These are phyloP conservation scores for Staurois parvus DNA, from an alignment of 2,797 vertebrate species.

Conservation along the genomic window DNA sequence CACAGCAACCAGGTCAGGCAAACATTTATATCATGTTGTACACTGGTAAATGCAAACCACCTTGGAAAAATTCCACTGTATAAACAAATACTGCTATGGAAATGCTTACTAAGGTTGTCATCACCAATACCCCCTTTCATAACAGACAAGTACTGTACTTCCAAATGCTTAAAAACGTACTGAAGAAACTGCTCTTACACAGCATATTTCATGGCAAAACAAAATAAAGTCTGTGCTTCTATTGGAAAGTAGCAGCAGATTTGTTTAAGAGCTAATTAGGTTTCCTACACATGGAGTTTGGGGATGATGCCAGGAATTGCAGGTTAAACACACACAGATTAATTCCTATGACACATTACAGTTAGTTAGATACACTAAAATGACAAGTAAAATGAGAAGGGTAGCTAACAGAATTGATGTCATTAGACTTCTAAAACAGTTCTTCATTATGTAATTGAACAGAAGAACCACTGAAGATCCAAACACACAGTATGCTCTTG, in stretches of 20 bases:
- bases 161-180: not conserved
- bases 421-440: too few relatives aligned
- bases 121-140: not conserved
- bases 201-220: not conserved
- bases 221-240: not conserved
- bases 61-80: not conserved
- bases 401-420: too few relatives aligned
- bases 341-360: not conserved
- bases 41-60: too few relatives aligned
- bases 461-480: too few relatives aligned
- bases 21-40: too few relatives aligned
- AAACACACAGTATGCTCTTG: too few relatives aligned
- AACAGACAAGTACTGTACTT: too few relatives aligned
- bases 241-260: not conserved
- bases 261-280: conserved; percentile 29
- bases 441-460: too few relatives aligned
- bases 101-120: not conserved
- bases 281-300: not conserved
- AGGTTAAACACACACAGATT: not conserved
- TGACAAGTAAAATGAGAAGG: too few relatives aligned
- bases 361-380: not conserved
- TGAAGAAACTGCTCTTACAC: not conserved
- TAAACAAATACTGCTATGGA: not conserved
- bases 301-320: not conserved
- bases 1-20: too few relatives aligned